Conservation (phyloP, 1,140 invertebrate genomes). For the Zaprionus nigranus region DNA sequence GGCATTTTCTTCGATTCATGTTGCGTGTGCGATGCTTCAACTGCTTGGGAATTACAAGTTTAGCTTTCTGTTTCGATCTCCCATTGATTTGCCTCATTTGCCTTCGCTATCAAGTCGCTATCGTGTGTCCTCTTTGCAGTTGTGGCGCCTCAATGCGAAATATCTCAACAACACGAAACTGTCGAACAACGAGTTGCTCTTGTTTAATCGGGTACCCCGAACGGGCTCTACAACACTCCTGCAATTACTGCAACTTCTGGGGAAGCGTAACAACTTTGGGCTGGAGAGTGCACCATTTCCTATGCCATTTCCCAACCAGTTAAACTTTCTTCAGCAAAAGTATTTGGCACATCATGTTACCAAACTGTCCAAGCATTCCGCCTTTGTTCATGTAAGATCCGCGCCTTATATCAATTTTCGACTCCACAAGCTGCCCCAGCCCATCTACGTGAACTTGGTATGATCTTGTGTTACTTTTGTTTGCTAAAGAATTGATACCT, state of each 20-base stretch:
- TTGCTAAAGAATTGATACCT: not conserved
- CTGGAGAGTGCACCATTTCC: conserved; percentile 38
- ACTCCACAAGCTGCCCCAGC: conserved; percentile 90
- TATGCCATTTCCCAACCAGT: conserved; percentile 23
- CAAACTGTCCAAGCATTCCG: conserved; percentile 53
- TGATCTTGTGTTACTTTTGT: not conserved
- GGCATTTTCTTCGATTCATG: not conserved
- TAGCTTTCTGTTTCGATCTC: not conserved
- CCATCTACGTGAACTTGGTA: conserved; percentile 95
- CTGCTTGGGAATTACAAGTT: not conserved
- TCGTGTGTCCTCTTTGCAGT: conserved; percentile 41
- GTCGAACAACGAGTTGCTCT: conserved; percentile 89
- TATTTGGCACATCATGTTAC: conserved; percentile 38
- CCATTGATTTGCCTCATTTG: not conserved
- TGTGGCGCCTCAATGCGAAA: conserved; percentile 55
- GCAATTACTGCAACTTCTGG: conserved; percentile 90
- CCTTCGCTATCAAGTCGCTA: not conserved
- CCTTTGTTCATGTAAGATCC: conserved; percentile 59
- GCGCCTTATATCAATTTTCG: conserved; percentile 85
- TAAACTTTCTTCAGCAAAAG: conserved; percentile 41
- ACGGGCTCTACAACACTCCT: conserved; percentile 93
- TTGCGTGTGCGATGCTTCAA: not conserved
- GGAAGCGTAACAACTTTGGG: conserved; percentile 88
- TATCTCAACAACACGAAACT: conserved; percentile 91
- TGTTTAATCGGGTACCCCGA: conserved; percentile 95